phyloP scores from a whole-genome alignment of 2,797 vertebrate genomes.

The Silurus lanzhouensis region DNA sequence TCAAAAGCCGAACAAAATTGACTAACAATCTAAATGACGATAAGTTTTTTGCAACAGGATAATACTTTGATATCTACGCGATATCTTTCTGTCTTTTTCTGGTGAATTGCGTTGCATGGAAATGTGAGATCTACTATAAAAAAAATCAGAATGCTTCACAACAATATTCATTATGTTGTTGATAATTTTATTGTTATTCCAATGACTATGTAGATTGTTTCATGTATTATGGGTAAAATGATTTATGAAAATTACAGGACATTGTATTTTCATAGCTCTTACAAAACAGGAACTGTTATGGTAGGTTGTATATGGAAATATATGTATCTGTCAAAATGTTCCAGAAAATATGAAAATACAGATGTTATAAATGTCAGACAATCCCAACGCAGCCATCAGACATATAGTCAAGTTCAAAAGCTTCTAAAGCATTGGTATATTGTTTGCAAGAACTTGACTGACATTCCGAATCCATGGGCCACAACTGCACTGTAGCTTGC shows the following conservation, averaged over 20 bases:
- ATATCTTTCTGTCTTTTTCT: not conserved
- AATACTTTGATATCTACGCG: not conserved
- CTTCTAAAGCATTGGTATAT: slow-evolving; percentile 67
- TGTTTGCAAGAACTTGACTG: slow-evolving; percentile 61
- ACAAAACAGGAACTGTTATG: not conserved
- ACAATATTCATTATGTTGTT: not conserved
- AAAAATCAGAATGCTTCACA: not conserved
- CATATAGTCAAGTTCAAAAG: slow-evolving; percentile 61
- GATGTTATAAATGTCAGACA: not conserved
- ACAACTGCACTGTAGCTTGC: slow-evolving; percentile 80
- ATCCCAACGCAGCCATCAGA: slow-evolving; percentile 28
- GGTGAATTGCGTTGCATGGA: not conserved
- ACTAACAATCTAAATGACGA: not conserved
- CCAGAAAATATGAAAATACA: not conserved
- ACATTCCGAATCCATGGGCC: slow-evolving; percentile 75
- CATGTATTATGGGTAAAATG: not conserved
- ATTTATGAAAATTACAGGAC: not conserved
- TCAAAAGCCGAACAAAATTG: not conserved
- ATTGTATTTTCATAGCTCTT: not conserved
- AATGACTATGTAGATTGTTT: not conserved
- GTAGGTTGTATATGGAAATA: not conserved
- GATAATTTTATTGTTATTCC: not conserved
- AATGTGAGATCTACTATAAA: too few relatives aligned
- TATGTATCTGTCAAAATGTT: not conserved
- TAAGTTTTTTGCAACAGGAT: not conserved